Evolutionary conservation across 2,113 vertebrate genomes (phyloP), one percentile per base, ranked within the genome.

Genomic region (Pholis gunnellus): DNA sequence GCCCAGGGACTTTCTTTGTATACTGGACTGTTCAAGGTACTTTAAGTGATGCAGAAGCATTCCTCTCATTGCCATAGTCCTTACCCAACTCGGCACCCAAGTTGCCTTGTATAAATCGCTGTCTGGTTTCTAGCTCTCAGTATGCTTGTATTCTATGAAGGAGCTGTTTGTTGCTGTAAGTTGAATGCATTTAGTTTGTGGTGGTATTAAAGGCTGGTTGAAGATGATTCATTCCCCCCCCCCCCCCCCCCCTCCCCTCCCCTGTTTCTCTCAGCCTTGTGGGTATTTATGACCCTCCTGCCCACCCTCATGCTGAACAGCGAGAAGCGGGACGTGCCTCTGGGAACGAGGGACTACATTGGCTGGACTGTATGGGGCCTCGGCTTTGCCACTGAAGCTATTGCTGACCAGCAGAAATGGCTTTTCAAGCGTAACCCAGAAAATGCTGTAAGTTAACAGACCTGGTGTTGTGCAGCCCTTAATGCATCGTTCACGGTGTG

Each of bases 1-100:
- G 89, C 79, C 94, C 95, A 25, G 93, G 93, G 87, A 90, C 87
- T 38, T 96, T 96, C 90, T 95, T 96, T 69, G 83, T 96, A 3
- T 96, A 95, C 46, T 96, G 95, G 96, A 96, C 90, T 68, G n/a
- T 96, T 85, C 95, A 96, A 96, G 95, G 95, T 96, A 92, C 90
- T 72, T 87, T 63, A 75, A 44, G 64, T 9, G n/a, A 42, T 27
- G 67, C 31, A 38, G 69, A 78, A 15, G 14, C 61, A 46, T 46
- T 59, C 57, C 25, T 78, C 29, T 57, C 18, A 46, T 81, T 76
- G 29, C 46, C 36, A 48, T n/a, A 48, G 64, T 75, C 81, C 85
- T 87, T 86, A 76, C 86, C 50, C 57, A 67, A 29, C 22, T 52
- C 79, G 11, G 38, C 60, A n/a, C 38, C 3, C 9, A 68, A 25